These are phyloP conservation scores for Halesus radiatus DNA, from an alignment of 1,140 invertebrate genomes.

Conservation along the genomic window DNA sequence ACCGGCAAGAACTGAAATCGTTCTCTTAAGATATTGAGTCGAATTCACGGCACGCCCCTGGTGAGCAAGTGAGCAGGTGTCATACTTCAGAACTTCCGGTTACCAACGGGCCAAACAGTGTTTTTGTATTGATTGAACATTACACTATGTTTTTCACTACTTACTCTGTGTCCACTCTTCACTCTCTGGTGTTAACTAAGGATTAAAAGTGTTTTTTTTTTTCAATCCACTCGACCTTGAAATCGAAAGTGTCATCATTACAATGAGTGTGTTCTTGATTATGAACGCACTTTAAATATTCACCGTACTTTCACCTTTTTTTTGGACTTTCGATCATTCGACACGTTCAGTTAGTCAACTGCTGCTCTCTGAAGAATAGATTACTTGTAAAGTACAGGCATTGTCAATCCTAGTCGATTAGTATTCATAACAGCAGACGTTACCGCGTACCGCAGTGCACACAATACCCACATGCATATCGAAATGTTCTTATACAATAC, in stretches of 20 bases:
- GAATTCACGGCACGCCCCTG: too few species aligned
- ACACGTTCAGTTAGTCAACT: slow-evolving; percentile 23
- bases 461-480: neutral
- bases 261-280: too few species aligned
- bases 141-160: neutral
- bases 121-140: too few species aligned
- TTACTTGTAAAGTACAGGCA: slow-evolving; percentile 7
- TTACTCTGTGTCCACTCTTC: neutral
- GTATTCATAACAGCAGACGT: slow-evolving; percentile 2
- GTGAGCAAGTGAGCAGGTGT: too few species aligned
- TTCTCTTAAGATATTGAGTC: too few species aligned
- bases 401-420: slow-evolving; percentile 7
- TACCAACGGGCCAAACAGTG: too few species aligned
- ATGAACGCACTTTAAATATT: neutral
- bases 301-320: slow-evolving; percentile 1
- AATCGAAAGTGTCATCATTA: too few species aligned
- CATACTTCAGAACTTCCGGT: too few species aligned
- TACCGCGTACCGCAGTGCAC: neutral
- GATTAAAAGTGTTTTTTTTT: neutral
- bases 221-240: neutral
- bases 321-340: slow-evolving; percentile 15
- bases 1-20: too few species aligned
- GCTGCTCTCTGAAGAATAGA: neutral
- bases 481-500: too few species aligned
- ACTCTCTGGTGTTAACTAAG: too few species aligned